Evolutionary conservation across 2,888 invertebrate genomes (phyloP), one percentile per base, ranked within the genome.

Genomic region (Sacculina carcini): DNA sequence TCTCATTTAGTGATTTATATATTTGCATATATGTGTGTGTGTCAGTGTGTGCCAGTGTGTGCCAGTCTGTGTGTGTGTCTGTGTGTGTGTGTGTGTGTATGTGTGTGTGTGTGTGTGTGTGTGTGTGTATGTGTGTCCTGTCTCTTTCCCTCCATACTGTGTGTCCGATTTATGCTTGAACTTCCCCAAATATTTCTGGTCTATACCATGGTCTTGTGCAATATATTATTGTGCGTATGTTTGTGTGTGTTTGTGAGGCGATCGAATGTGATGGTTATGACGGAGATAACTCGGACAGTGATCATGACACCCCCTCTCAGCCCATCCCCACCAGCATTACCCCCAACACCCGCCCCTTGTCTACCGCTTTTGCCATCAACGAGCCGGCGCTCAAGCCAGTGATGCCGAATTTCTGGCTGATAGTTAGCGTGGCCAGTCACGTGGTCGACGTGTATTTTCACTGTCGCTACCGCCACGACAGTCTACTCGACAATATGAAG

Each of bases 381-480:
- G 56, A 56, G 26, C 54, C 54, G 26, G 46, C 56, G 5, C 56
- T 58, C 12, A 58, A 58, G 16, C 61, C 62, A 6, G 58, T 60
- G n/a, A 57, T 65, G 54, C 67, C 67, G 5, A 61, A 62, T 54
- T 68, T 67, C 60, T 68, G 68, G 68, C 60, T 67, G 23, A 63
- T 68, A 26, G 59, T 68, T 59, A 60, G 62, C 48, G 60, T 67
- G 34, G 58, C 60, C 48, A 53, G 56, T 3, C 60, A 63, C 48
- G 55, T 57, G 48, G 65, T 66, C 9, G 60, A 63, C 42, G 59
- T 66, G 7, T 67, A 61, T 58, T 67, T 65, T 56, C 68, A 68
- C 50, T 56, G 55, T 51, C 52, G 57, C 9, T 38, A 48, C 28
- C n/a, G 42, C 5, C 42, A 14, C 3, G 42, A 42, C 26, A 14